A percentile compares a stretch with the other conserved stretches of the same genome.
phyloP scores from a whole-genome alignment of 1,140 invertebrate genomes.

The Camponotus vicinus region DNA sequence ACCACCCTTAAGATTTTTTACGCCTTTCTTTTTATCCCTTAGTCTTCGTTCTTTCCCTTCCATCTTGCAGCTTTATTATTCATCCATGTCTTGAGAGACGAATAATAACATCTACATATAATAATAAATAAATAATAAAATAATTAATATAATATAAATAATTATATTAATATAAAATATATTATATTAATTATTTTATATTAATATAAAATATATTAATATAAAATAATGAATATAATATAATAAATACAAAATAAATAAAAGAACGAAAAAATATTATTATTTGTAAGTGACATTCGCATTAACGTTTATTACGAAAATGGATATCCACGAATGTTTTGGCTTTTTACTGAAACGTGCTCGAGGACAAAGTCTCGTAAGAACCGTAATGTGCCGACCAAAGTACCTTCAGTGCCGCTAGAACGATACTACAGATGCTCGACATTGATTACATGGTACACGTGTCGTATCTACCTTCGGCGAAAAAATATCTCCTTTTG shows the following conservation, averaged over 20 bases:
- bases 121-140: not conserved
- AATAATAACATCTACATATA: constrained; percentile 21
- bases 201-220: too few relatives aligned
- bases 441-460: constrained; percentile 82
- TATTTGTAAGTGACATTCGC: constrained; percentile 1
- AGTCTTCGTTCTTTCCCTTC: not conserved
- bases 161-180: too few relatives aligned
- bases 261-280: not conserved
- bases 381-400: constrained; percentile 74
- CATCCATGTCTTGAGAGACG: not conserved
- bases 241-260: not conserved
- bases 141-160: too few relatives aligned
- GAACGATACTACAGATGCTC: constrained; percentile 79
- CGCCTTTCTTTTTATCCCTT: not conserved
- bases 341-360: constrained; percentile 73
- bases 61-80: not conserved
- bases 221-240: too few relatives aligned
- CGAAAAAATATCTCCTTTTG: constrained; percentile 74
- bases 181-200: too few relatives aligned
- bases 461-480: constrained; percentile 80
- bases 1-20: not conserved
- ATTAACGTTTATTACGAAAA: not conserved
- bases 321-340: constrained; percentile 5
- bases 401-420: constrained; percentile 65
- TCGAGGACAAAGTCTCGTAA: constrained; percentile 78